Evolutionary conservation across 2,888 invertebrate genomes (phyloP).

Genomic region (Lepidochitona cinerea): DNA sequence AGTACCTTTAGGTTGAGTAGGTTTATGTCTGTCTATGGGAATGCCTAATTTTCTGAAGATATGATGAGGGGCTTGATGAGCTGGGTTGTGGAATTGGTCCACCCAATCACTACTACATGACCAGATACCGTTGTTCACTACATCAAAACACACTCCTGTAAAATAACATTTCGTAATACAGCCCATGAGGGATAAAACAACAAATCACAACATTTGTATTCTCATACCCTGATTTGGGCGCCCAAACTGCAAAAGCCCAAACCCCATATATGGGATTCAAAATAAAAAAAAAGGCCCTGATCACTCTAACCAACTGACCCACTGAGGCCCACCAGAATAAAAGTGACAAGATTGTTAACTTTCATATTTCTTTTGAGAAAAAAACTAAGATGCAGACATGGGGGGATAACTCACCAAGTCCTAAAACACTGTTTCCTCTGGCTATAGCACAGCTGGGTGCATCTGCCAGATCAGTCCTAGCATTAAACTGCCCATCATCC

Average conservation of each 20-base stretch:
- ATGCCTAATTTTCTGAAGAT: constrained; percentile 55
- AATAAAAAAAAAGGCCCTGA: no score
- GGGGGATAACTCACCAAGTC: constrained; percentile 57
- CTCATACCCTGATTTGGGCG: no score
- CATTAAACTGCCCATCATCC: constrained; percentile 61
- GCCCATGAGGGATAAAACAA: no score
- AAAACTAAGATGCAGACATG: no score
- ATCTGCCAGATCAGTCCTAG: constrained; percentile 64
- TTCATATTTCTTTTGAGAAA: no score
- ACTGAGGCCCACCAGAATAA: no score
- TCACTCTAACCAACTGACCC: no score
- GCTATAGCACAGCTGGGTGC: constrained; percentile 66
- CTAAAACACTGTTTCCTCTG: constrained; percentile 56
- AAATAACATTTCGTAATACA: constrained; percentile 8
- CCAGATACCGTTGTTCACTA: constrained; percentile 68
- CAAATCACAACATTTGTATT: no score
- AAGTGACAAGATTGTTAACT: no score
- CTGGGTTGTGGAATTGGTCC: constrained; percentile 69
- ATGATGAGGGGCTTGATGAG: constrained; percentile 68
- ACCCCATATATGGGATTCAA: no score
- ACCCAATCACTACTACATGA: constrained; percentile 67
- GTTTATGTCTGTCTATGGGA: constrained; percentile 9
- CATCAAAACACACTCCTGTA: constrained; percentile 67
- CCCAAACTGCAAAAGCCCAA: no score
- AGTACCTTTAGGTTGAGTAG: constrained; percentile 9